A percentile compares a stretch with the other conserved stretches of the same genome.
Conservation (phyloP, 2,113 vertebrate genomes). For the Delphinapterus leucas region DNA sequence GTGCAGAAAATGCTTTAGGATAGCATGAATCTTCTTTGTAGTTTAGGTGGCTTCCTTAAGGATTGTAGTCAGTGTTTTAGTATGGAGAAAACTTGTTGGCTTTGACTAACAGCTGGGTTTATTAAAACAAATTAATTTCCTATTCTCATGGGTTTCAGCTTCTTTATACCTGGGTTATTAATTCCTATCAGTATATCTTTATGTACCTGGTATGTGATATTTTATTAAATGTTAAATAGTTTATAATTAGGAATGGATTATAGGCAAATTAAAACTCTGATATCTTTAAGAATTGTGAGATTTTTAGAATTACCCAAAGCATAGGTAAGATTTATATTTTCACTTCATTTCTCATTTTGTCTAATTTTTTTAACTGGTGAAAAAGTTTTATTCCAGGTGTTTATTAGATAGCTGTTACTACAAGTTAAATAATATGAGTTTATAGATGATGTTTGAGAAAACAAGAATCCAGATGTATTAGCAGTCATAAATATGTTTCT, state of each 20-base stretch:
- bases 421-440: not conserved
- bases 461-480: not conserved
- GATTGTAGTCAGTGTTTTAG: slow-evolving; percentile 50
- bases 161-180: not conserved
- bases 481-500: not conserved
- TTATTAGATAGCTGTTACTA: not conserved
- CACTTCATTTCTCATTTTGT: not conserved
- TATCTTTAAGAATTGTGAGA: not conserved
- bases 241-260: not conserved
- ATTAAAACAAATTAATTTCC: slow-evolving; percentile 23
- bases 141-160: not conserved
- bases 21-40: slow-evolving; percentile 75
- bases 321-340: not conserved
- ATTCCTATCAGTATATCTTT: not conserved
- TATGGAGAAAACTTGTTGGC: slow-evolving; percentile 33
- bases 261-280: not conserved
- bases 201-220: not conserved
- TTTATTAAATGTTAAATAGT: slow-evolving; percentile 17
- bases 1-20: slow-evolving; percentile 82
- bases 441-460: not conserved
- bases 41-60: slow-evolving; percentile 78
- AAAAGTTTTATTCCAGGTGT: not conserved
- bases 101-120: slow-evolving; percentile 60
- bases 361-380: not conserved
- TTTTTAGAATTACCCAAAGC: not conserved